These are phyloP conservation scores for Bufo bufo DNA, from an alignment of 2,113 vertebrate species.

Conservation along the genomic window DNA sequence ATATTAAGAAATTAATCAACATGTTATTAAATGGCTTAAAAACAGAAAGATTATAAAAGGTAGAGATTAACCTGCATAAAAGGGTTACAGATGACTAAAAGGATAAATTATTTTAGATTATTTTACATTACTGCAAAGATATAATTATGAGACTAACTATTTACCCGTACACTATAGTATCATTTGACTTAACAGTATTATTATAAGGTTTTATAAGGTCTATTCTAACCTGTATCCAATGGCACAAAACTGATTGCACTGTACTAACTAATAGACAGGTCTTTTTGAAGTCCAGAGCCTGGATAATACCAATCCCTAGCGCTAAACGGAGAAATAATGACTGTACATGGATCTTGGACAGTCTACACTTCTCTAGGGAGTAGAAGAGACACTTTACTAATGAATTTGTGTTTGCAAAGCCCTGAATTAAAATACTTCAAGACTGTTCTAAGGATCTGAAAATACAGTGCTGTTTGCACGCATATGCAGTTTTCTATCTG, in stretches of 20 bases:
- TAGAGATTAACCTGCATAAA: too few relatives aligned
- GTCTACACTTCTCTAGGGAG: background rate
- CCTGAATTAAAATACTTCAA: background rate
- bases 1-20: too few relatives aligned
- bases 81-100: too few relatives aligned
- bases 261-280: background rate
- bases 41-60: too few relatives aligned
- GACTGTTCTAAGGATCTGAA: background rate
- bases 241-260: background rate
- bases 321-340: background rate
- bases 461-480: background rate
- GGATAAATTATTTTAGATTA: too few relatives aligned
- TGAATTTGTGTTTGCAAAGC: background rate
- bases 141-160: too few relatives aligned
- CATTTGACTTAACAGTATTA: too few relatives aligned
- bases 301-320: background rate
- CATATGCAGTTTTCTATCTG: background rate
- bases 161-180: too few relatives aligned
- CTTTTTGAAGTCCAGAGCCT: background rate
- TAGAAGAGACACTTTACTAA: background rate
- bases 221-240: too few relatives aligned
- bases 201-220: too few relatives aligned
- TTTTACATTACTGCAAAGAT: too few relatives aligned
- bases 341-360: background rate
- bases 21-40: too few relatives aligned